Base-by-base conservation (phyloP, 1,140 invertebrate species). In the Temnothorax nylanderi region DNA sequence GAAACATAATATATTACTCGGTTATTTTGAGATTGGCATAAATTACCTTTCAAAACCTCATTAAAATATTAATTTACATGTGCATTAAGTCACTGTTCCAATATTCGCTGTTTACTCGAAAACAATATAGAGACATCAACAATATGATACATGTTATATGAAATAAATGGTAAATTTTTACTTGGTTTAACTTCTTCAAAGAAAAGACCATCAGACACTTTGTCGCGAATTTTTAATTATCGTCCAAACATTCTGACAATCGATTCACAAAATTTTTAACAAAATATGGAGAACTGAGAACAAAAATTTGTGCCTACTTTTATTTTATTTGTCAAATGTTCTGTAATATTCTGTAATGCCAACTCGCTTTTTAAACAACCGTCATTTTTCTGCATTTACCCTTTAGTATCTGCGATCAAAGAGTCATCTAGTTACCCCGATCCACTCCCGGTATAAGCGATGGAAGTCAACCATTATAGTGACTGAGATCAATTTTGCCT, bases 1-100 rank as follows among this genome's bases (percentile, higher is more conserved):
- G 67, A 84, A 84, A 84, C 26, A 26, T 37, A 74, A 62, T 84
- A 84, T 51, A 62, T 37, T 16, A 74, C 26, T 65, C 47, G 13
- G 56, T 84, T 84, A 82, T 82, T 74, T 74, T 74, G 67, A 82
- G 54, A 82, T 84, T 49, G 67, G 13, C 32, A 75, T 49, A 84
- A 84, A 74, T 84, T 74, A 84, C 80, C 4, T 47, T 47, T 47
- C 26, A 34, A 44, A 82, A 44, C 77, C 58, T 60, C 18, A 82
- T 58, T 72, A 72, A 82, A 72, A 60, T 72, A 58, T 81, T 81
- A 47, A 74, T 82, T 60, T 82, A 26, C 41, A 13, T 54, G 7
- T 2, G 0, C 26, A 26, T 51, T 41, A n/a, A 26, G 8, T 21
- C 26, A 21, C 62, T 80, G 1, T 37, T 21, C 32, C 37, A 78